Evolutionary conservation across 2,113 vertebrate genomes (phyloP).

Genomic region (Anhinga anhinga): DNA sequence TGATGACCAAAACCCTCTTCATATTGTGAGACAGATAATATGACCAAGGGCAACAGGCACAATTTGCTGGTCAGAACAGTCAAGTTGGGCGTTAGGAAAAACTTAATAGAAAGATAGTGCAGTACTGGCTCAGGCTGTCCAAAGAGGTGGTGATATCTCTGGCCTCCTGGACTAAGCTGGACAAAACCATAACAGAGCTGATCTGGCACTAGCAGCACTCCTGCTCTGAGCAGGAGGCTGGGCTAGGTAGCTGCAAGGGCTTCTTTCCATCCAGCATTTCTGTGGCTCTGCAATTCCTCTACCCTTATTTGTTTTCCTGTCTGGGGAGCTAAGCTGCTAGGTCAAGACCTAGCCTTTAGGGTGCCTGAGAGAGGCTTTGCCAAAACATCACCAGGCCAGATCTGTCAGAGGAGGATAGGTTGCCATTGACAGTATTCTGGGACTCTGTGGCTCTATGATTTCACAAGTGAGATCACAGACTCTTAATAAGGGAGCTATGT

Average conservation of each 20-base stretch:
- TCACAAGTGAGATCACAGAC: not conserved
- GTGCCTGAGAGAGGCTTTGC: not conserved
- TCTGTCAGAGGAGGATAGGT: not conserved
- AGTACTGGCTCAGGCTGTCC: not conserved
- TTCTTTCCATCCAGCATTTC: not conserved
- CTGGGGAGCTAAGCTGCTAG: not conserved
- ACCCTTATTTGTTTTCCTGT: not conserved
- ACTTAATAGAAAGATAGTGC: not conserved
- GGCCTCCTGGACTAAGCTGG: not conserved
- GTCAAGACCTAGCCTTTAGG: not conserved
- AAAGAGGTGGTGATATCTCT: not conserved
- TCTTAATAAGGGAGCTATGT: not conserved
- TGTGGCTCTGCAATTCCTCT: not conserved
- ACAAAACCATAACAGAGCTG: not conserved
- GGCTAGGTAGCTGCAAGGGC: not conserved
- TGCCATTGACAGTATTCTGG: not conserved
- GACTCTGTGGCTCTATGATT: not conserved
- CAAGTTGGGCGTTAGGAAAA: not conserved
- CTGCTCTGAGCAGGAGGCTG: not conserved
- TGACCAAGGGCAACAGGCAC: not conserved
- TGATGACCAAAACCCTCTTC: not conserved
- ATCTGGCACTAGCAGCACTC: not conserved
- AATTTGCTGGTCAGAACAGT: not conserved
- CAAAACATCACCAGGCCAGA: not conserved
- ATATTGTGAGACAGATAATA: not conserved